These are phyloP conservation scores for Eupithecia pulchellata DNA, from an alignment of 2,888 invertebrate species.

Conservation along the genomic window DNA sequence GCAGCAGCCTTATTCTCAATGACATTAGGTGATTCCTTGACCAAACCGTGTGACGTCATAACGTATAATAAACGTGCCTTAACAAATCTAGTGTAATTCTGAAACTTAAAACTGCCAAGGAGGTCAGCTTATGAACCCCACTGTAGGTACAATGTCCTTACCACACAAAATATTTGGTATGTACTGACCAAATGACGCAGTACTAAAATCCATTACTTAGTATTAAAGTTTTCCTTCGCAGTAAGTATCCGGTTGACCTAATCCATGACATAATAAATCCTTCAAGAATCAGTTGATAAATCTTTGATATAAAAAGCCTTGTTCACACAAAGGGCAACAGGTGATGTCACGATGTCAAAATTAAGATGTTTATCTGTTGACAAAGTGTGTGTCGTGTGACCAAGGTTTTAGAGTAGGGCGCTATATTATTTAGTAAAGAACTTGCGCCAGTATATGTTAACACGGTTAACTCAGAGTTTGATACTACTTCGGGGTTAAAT, in stretches of 20 bases:
- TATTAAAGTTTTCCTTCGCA: background rate
- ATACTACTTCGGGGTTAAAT: too few relatives aligned
- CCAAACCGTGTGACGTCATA: too few relatives aligned
- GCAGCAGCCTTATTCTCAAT: too few relatives aligned
- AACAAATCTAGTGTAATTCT: too few relatives aligned
- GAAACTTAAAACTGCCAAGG: too few relatives aligned
- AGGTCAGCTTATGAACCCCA: too few relatives aligned
- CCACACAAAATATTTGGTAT: background rate
- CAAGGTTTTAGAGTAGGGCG: constrained; percentile 34
- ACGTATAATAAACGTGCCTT: too few relatives aligned
- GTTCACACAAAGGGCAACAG: constrained; percentile 62
- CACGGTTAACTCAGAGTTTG: too few relatives aligned
- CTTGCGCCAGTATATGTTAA: too few relatives aligned
- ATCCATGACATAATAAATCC: constrained; percentile 48
- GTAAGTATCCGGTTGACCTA: constrained; percentile 8
- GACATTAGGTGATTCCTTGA: too few relatives aligned
- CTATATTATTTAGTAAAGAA: too few relatives aligned
- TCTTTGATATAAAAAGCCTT: constrained; percentile 54
- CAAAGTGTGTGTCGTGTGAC: constrained; percentile 27
- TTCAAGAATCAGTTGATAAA: constrained; percentile 45
- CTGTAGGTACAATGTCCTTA: too few relatives aligned
- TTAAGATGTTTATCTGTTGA: constrained; percentile 41
- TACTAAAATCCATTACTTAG: background rate
- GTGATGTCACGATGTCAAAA: constrained; percentile 52
- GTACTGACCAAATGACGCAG: background rate